Evolutionary conservation across 2,113 vertebrate genomes (phyloP), one percentile per base, ranked within the genome.

Genomic region (Callocephalon fimbriatum): DNA sequence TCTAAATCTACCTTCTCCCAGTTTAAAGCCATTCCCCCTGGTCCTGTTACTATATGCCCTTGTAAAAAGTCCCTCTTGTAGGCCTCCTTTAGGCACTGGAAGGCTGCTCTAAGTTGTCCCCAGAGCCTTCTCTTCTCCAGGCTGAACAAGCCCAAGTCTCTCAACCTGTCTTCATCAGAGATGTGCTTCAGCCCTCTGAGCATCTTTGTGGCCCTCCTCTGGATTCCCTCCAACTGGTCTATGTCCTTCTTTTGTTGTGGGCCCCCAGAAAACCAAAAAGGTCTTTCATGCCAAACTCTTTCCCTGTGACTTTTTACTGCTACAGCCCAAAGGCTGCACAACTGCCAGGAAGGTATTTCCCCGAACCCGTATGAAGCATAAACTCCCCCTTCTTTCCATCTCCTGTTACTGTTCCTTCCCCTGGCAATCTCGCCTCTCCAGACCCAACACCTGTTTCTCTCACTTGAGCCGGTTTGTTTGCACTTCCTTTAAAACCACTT

Each of bases 351-450:
- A 15, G 2, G 9, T 26, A 1, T n/a, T 53, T 72, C 3, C 13
- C 15, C 9, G 32, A 12, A 0, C 2, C 14, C 11, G 2, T 8
- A 26, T 1, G 23, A 61, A 89, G 25, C 25, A 14, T 68, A 77
- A 29, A 14, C 10, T 51, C 27, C 20, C 7, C 15, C 10, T 66
- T 66, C 32, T 27, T 7, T 37, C 26, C 38, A 10, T 8, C 29
- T 67, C 71, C 38, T 0, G 0, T 3, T 7, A 4, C 20, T 32
- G 18, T 25, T 73, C 66, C 38, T 47, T 59, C 16, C 48, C 47
- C 4, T 2, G 58, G 4, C 25, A 2, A 15, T 27, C 37, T 29
- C 0, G 0, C 42, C 62, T 25, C 78, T 50, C 67, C 86, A 87
- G 9, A 32, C 14, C 19, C 18, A 3, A 29, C 53, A 61, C 8